Percentiles rank a stretch among this genome's conserved stretches.
Evolutionary conservation across 2,797 vertebrate genomes (phyloP).

Genomic region (Eleutherodactylus coqui): DNA sequence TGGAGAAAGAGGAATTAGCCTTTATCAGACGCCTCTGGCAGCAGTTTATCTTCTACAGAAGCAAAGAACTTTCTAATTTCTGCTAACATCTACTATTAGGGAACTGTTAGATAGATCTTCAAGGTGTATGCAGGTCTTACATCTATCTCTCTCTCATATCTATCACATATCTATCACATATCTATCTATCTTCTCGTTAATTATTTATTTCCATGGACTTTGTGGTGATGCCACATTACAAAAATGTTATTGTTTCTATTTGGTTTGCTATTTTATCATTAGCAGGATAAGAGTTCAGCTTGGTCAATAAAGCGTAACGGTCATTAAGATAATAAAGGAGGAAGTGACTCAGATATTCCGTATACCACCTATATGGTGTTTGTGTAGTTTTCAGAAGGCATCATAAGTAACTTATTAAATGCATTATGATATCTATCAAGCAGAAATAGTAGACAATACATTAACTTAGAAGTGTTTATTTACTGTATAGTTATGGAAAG

Average conservation of each 20-base stretch:
- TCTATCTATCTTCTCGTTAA: neutral
- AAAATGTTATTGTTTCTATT: constrained; percentile 1
- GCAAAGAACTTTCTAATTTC: too few relatives aligned
- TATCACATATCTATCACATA: too few relatives aligned
- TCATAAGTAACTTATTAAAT: constrained; percentile 36
- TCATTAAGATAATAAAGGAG: constrained; percentile 19
- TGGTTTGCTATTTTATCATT: neutral
- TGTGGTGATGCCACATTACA: neutral
- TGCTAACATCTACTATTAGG: too few relatives aligned
- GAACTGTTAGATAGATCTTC: too few relatives aligned
- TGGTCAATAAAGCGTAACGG: constrained; percentile 23
- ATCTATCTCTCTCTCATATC: too few relatives aligned
- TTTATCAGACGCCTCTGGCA: too few relatives aligned
- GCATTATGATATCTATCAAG: neutral
- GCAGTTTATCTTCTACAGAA: too few relatives aligned
- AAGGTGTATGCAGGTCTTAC: too few relatives aligned
- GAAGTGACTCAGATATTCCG: constrained; percentile 13
- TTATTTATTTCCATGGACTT: neutral
- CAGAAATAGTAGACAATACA: neutral
- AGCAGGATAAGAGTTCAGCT: neutral
- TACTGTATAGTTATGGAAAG: neutral
- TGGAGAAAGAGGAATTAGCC: too few relatives aligned
- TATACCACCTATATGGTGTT: neutral
- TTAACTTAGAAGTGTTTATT: neutral
- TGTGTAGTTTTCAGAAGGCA: constrained; percentile 10